These are phyloP conservation scores for Chiloscyllium plagiosum DNA, from an alignment of 2,113 vertebrate species.

Conservation along the genomic window DNA sequence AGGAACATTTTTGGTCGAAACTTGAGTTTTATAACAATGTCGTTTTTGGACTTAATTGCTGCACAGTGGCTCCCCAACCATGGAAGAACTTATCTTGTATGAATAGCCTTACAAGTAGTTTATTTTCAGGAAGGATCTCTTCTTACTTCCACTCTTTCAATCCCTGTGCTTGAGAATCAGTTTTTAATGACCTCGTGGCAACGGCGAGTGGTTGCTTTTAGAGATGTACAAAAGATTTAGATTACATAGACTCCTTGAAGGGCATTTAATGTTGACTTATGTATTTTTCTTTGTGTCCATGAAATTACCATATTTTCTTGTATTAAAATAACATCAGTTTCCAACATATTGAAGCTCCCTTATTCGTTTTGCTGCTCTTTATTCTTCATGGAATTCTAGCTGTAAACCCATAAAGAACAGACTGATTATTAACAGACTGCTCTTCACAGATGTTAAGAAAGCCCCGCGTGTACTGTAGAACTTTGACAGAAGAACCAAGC, in stretches of 20 bases:
- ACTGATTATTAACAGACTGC: constrained; percentile 24
- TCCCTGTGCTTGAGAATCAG: neutral
- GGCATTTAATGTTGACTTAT: neutral
- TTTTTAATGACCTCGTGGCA: neutral
- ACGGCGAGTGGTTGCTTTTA: neutral
- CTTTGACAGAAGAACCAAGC: neutral
- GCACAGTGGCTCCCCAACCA: neutral
- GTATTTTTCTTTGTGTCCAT: constrained; percentile 4
- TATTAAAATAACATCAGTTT: constrained; percentile 2
- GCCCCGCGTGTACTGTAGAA: neutral
- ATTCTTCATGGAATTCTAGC: constrained; percentile 28
- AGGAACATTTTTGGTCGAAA: neutral
- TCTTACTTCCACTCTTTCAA: too few relatives aligned
- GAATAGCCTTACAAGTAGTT: too few relatives aligned
- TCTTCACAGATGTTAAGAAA: constrained; percentile 17
- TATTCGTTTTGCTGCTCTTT: neutral
- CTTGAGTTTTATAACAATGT: neutral
- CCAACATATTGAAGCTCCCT: neutral
- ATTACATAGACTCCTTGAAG: neutral
- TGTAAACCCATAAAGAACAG: constrained; percentile 20
- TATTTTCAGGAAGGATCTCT: too few relatives aligned
- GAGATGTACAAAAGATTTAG: neutral
- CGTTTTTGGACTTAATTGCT: neutral
- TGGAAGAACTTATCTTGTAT: neutral
- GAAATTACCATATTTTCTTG: constrained; percentile 17